Percentiles rank a stretch among this genome's conserved stretches.
Conservation (phyloP, 1,140 invertebrate species). For the Saxidomus purpurata region DNA sequence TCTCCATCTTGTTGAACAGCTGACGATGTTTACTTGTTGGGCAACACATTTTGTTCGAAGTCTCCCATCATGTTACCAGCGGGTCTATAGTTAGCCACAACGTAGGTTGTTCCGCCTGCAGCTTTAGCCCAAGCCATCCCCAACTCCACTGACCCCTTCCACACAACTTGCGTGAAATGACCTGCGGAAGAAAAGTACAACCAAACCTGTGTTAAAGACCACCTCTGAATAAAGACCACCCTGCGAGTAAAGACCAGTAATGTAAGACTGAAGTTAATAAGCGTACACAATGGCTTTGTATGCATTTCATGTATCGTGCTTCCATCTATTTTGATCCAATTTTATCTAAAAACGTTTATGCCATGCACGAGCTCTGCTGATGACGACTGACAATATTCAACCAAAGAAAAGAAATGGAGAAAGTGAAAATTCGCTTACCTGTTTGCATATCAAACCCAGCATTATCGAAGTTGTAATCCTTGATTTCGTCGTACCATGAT, state of each 20-base stretch:
- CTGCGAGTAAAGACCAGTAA: too few relatives aligned
- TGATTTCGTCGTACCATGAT: constrained; percentile 64
- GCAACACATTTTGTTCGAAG: constrained; percentile 87
- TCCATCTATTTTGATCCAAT: too few relatives aligned
- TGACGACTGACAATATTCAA: too few relatives aligned
- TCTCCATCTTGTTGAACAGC: too few relatives aligned
- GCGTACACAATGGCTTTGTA: too few relatives aligned
- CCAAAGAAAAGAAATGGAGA: too few relatives aligned
- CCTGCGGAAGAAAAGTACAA: constrained; percentile 64
- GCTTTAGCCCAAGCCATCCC: constrained; percentile 90
- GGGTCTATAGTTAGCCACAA: constrained; percentile 95
- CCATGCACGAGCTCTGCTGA: too few relatives aligned
- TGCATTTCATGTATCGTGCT: too few relatives aligned
- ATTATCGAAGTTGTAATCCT: constrained; percentile 50
- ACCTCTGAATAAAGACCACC: too few relatives aligned
- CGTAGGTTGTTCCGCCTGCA: constrained; percentile 90
- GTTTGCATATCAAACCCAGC: constrained; percentile 49
- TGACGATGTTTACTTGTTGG: background rate
- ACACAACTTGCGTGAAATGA: constrained; percentile 86
- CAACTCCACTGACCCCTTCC: constrained; percentile 91
- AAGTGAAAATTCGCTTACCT: constrained; percentile 41
- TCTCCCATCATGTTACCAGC: constrained; percentile 93
- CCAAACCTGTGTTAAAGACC: too few relatives aligned
- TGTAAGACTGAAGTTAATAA: too few relatives aligned
- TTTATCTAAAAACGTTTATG: too few relatives aligned